A percentile compares a stretch with the other conserved stretches of the same genome.
Evolutionary conservation across 2,113 vertebrate genomes (phyloP).

Genomic region (Tupaia chinensis): DNA sequence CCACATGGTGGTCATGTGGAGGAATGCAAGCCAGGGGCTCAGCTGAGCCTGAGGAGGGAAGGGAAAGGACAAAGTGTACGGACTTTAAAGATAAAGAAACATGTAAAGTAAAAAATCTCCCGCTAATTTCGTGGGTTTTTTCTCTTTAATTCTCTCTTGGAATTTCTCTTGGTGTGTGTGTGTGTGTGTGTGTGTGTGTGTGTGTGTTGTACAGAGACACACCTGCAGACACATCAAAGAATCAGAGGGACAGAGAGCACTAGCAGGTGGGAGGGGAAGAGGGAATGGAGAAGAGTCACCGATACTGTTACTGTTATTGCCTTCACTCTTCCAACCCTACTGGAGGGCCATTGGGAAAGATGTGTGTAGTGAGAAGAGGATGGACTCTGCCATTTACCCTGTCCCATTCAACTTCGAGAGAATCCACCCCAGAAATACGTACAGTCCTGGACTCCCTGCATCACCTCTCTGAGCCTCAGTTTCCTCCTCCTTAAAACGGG

Average conservation of each 20-base stretch:
- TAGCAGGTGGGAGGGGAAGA: not conserved
- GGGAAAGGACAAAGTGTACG: fast-evolving
- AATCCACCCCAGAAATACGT: fast-evolving
- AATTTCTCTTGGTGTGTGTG: not conserved
- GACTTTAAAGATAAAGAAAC: not conserved
- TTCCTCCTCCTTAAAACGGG: not conserved
- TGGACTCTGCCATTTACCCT: not conserved
- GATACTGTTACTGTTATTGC: too few relatives aligned
- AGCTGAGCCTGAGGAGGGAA: fast-evolving
- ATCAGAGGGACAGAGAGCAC: not conserved
- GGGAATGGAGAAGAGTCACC: too few relatives aligned
- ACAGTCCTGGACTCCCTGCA: not conserved
- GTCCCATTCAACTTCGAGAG: too few relatives aligned
- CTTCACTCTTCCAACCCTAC: not conserved
- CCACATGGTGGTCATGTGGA: not conserved
- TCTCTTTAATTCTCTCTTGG: not conserved
- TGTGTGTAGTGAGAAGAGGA: fast-evolving
- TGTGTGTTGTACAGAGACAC: not conserved
- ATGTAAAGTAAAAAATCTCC: too few relatives aligned
- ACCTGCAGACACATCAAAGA: not conserved
- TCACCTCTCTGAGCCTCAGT: not conserved
- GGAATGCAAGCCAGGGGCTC: not conserved
- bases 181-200: fast-evolving
- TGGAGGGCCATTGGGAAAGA: not conserved
- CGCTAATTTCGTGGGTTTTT: too few relatives aligned